Evolutionary conservation across 1,140 invertebrate species (phyloP).

Genomic region (Aricia agestis): DNA sequence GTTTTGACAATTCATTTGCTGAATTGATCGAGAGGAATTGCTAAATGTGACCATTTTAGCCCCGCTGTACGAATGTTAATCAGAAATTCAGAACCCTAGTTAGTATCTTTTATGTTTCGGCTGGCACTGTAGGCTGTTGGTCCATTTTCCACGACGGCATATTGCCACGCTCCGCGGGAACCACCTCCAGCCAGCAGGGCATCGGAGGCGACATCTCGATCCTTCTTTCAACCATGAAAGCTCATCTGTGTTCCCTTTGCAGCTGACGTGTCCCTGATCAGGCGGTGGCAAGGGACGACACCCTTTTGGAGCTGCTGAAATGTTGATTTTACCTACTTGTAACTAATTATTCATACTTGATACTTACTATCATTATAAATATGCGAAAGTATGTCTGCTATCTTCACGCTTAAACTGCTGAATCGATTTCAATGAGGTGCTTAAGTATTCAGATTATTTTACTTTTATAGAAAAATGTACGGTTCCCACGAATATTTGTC

Average conservation of each 20-base stretch:
- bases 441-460: too few species aligned
- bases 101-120: slow-evolving; percentile 23
- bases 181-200: slow-evolving; percentile 42
- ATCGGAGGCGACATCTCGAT: slow-evolving; percentile 48
- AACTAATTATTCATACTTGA: too few species aligned
- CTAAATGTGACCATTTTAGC: too few species aligned
- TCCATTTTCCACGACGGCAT: slow-evolving; percentile 54
- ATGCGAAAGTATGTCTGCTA: too few species aligned
- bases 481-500: too few species aligned
- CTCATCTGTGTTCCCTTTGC: slow-evolving; percentile 40
- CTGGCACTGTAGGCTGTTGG: slow-evolving; percentile 40
- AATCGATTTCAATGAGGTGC: too few species aligned
- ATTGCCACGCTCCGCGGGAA: slow-evolving; percentile 34
- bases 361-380: too few species aligned
- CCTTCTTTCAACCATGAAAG: slow-evolving; percentile 44
- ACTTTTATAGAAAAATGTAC: too few species aligned
- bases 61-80: too few species aligned
- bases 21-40: too few species aligned
- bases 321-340: background rate
- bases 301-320: slow-evolving; percentile 41
- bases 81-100: background rate
- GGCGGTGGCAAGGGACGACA: slow-evolving; percentile 43
- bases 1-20: too few species aligned
- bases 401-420: too few species aligned
- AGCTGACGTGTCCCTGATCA: slow-evolving; percentile 49